These are phyloP conservation scores for Hyla sarda DNA, from an alignment of 2,113 vertebrate species.

Conservation along the genomic window DNA sequence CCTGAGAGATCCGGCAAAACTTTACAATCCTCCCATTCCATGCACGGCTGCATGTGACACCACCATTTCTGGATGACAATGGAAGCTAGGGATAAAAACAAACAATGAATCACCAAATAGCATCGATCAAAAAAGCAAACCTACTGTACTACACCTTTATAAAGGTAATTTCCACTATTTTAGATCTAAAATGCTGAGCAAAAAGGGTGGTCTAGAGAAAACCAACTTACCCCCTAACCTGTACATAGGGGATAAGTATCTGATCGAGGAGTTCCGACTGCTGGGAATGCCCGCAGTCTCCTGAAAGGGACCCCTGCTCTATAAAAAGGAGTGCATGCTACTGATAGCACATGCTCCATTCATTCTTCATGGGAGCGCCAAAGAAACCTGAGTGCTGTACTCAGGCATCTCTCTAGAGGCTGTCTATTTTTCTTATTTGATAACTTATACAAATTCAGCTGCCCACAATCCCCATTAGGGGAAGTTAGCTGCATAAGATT, in stretches of 20 bases:
- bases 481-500: background rate
- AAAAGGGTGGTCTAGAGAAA: too few relatives aligned
- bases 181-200: background rate
- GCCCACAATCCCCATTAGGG: background rate
- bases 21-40: conserved; percentile 96
- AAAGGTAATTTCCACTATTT: background rate
- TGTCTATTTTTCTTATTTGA: background rate
- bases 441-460: background rate
- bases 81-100: conserved; percentile 75
- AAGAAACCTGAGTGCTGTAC: too few relatives aligned
- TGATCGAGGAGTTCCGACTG: too few relatives aligned
- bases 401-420: too few relatives aligned
- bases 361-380: too few relatives aligned
- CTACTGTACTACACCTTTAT: too few relatives aligned
- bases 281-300: too few relatives aligned
- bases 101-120: background rate
- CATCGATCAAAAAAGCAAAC: background rate
- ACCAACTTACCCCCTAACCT: too few relatives aligned
- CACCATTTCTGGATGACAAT: conserved; percentile 97
- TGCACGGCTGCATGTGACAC: conserved; percentile 96
- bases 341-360: too few relatives aligned
- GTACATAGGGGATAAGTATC: too few relatives aligned
- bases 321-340: too few relatives aligned
- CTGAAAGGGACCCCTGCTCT: too few relatives aligned
- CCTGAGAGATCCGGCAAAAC: conserved; percentile 95